A percentile compares a stretch with the other conserved stretches of the same genome.
phyloP scores from a whole-genome alignment of 2,888 invertebrate genomes.

The Perithous albicinctus region DNA sequence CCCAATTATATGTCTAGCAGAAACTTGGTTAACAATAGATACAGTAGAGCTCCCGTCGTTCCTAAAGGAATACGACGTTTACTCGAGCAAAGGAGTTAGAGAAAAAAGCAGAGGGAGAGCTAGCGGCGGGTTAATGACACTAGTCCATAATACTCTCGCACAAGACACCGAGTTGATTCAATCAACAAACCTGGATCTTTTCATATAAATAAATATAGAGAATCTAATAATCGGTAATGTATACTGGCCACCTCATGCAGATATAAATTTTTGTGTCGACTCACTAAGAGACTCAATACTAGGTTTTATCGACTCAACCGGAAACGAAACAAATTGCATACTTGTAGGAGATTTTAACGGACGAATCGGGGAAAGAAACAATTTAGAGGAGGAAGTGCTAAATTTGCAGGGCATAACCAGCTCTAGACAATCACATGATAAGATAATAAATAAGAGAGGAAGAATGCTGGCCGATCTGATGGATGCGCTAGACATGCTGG shows the following conservation, averaged over 20 bases:
- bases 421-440: conserved; percentile 1
- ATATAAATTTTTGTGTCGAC: conserved; percentile 7
- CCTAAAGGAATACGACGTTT: neutral
- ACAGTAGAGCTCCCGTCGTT: neutral
- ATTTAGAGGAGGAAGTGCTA: conserved; percentile 2
- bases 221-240: conserved; percentile 11
- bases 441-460: conserved; percentile 9
- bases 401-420: neutral
- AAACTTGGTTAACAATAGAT: conserved; percentile 7
- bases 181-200: too few species aligned
- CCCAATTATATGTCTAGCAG: neutral
- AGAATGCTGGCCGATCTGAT: conserved; percentile 12
- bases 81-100: neutral
- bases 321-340: neutral
- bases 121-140: too few species aligned
- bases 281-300: neutral
- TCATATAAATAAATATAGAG: neutral
- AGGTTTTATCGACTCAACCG: neutral
- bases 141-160: too few species aligned
- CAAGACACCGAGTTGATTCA: too few species aligned
- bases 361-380: conserved; percentile 15
- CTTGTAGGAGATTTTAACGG: conserved; percentile 20
- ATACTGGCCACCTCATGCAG: conserved; percentile 10
- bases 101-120: too few species aligned
- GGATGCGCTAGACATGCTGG: conserved; percentile 9